These are phyloP conservation scores for Hedya salicella DNA, from an alignment of 2,888 invertebrate genomes.

Conservation along the genomic window DNA sequence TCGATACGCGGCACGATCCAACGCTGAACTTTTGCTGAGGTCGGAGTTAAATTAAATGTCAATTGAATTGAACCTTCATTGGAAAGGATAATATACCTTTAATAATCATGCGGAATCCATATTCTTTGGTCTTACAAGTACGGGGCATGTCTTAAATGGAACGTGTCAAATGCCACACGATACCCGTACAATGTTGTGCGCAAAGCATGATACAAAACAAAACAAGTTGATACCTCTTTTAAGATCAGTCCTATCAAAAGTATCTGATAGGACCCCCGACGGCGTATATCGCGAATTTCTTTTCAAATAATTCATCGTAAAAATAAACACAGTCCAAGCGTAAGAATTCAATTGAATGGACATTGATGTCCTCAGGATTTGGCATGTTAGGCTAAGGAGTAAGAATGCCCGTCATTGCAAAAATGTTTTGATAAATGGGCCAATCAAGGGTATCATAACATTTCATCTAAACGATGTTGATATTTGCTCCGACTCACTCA, in stretches of 20 bases:
- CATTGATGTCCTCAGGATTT: slow-evolving; percentile 46
- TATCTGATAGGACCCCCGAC: slow-evolving; percentile 35
- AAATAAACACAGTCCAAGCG: slow-evolving; percentile 32
- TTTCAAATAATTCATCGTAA: slow-evolving; percentile 26
- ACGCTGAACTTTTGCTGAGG: slow-evolving; percentile 61
- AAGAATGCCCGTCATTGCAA: slow-evolving; percentile 47
- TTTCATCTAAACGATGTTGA: slow-evolving; percentile 27
- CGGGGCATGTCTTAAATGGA: slow-evolving; percentile 10
- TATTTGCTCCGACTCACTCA: slow-evolving; percentile 9
- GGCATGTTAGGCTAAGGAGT: slow-evolving; percentile 39
- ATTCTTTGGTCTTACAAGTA: neutral
- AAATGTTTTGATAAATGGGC: slow-evolving; percentile 46
- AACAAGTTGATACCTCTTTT: slow-evolving; percentile 26
- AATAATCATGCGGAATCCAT: slow-evolving; percentile 25
- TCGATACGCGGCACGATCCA: slow-evolving; percentile 50
- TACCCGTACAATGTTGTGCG: slow-evolving; percentile 17
- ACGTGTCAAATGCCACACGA: slow-evolving; percentile 33
- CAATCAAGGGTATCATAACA: slow-evolving; percentile 46
- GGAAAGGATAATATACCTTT: slow-evolving; percentile 24
- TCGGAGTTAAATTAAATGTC: slow-evolving; percentile 57
- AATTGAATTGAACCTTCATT: slow-evolving; percentile 49
- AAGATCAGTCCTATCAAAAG: slow-evolving; percentile 1
- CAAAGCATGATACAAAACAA: slow-evolving; percentile 30
- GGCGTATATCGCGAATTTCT: slow-evolving; percentile 29
- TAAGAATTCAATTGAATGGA: slow-evolving; percentile 42